phyloP scores from a whole-genome alignment of 2,797 vertebrate genomes.

The Tachyglossus aculeatus region DNA sequence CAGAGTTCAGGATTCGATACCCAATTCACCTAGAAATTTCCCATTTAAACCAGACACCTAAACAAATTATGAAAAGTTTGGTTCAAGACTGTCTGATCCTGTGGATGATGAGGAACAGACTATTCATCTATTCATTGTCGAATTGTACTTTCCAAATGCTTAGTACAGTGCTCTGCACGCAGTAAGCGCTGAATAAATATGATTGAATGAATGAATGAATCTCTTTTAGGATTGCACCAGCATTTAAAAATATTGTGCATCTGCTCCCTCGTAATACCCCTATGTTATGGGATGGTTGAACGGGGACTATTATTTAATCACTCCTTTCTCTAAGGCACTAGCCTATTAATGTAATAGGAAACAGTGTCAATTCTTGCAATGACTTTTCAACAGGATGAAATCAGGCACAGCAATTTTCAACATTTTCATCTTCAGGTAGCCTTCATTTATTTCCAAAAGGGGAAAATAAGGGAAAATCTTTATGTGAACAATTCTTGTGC shows the following conservation, averaged over 20 bases:
- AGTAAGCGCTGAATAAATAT: no score
- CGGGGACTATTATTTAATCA: background rate
- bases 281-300: background rate
- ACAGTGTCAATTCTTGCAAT: rapidly evolving
- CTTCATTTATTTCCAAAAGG: background rate
- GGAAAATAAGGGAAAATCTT: background rate
- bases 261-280: background rate
- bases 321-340: background rate
- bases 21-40: background rate
- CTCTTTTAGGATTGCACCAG: background rate
- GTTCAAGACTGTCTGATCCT: rapidly evolving
- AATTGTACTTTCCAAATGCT: no score
- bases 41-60: no score
- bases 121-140: no score
- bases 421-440: background rate
- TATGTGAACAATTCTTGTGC: rapidly evolving
- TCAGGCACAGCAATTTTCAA: rapidly evolving
- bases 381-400: background rate
- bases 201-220: no score
- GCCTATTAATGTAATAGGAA: rapidly evolving
- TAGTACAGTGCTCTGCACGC: no score
- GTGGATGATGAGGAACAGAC: background rate
- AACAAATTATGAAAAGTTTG: rapidly evolving
- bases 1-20: background rate
- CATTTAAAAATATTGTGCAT: background rate